phyloP scores from a whole-genome alignment of 2,888 invertebrate genomes.

The Crossocerus cetratus region DNA sequence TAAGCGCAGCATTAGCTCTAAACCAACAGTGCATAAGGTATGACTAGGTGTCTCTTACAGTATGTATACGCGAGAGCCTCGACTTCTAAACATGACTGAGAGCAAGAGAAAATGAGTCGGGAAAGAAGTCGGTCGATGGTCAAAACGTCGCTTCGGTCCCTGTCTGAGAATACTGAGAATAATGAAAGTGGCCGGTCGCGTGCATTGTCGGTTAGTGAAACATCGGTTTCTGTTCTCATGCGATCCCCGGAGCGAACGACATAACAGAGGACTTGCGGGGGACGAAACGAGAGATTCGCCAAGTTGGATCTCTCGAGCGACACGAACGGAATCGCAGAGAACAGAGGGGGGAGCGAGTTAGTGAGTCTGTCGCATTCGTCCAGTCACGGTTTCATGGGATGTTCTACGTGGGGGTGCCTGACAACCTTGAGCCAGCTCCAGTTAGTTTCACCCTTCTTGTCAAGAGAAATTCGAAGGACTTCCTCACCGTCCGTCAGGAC shows the following conservation, averaged over 20 bases:
- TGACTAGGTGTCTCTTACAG: constrained; percentile 11
- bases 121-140: not conserved
- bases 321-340: constrained; percentile 27
- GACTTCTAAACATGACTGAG: constrained; percentile 10
- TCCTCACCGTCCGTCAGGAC: constrained; percentile 82
- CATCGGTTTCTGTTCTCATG: not conserved
- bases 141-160: not conserved
- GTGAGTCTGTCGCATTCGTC: constrained; percentile 22
- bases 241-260: not conserved
- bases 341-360: constrained; percentile 13
- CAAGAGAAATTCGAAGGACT: constrained; percentile 82
- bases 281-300: not conserved
- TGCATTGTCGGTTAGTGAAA: not conserved
- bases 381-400: constrained; percentile 26
- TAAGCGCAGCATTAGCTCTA: constrained; percentile 59
- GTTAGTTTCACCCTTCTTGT: constrained; percentile 81
- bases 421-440: constrained; percentile 85
- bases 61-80: constrained; percentile 15
- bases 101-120: not conserved
- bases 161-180: not conserved
- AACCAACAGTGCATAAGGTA: constrained; percentile 46
- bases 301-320: not conserved
- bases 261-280: not conserved
- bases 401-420: constrained; percentile 46
- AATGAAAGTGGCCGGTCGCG: not conserved